A percentile compares a stretch with the other conserved stretches of the same genome.
Evolutionary conservation across 2,113 vertebrate genomes (phyloP).

Genomic region (Trogon surrucura): DNA sequence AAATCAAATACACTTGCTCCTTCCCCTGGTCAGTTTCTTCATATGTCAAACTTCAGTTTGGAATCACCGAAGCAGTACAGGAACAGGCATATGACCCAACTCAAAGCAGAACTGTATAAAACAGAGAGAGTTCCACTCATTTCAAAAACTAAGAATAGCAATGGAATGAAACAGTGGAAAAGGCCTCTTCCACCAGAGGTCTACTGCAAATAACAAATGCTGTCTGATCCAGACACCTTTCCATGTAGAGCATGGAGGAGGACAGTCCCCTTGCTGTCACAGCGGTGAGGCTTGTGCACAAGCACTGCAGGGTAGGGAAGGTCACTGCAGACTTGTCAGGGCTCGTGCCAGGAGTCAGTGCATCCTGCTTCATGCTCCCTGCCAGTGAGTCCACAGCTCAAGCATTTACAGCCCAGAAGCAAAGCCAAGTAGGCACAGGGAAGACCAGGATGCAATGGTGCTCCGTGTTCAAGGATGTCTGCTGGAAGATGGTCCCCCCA

Average conservation of each 20-base stretch:
- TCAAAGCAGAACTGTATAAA: neutral
- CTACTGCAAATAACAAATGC: neutral
- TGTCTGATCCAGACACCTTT: neutral
- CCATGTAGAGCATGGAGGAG: neutral
- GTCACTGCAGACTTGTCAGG: neutral
- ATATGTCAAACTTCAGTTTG: neutral
- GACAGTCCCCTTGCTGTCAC: neutral
- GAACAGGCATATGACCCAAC: neutral
- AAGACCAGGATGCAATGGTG: neutral
- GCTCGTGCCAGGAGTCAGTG: neutral
- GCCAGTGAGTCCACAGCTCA: neutral
- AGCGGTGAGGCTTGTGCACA: neutral
- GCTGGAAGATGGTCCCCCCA: neutral
- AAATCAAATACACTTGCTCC: neutral
- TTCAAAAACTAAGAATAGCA: neutral
- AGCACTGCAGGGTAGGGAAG: neutral
- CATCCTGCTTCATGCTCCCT: neutral
- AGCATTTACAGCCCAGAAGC: neutral
- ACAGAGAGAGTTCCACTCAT: neutral
- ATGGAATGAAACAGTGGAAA: neutral
- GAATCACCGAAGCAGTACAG: neutral
- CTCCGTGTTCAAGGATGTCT: neutral
- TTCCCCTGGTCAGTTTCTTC: neutral
- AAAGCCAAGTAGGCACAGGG: neutral
- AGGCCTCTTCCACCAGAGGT: neutral